Conservation (phyloP, 2,113 vertebrate genomes). For the Zosterops hypoxanthus region DNA sequence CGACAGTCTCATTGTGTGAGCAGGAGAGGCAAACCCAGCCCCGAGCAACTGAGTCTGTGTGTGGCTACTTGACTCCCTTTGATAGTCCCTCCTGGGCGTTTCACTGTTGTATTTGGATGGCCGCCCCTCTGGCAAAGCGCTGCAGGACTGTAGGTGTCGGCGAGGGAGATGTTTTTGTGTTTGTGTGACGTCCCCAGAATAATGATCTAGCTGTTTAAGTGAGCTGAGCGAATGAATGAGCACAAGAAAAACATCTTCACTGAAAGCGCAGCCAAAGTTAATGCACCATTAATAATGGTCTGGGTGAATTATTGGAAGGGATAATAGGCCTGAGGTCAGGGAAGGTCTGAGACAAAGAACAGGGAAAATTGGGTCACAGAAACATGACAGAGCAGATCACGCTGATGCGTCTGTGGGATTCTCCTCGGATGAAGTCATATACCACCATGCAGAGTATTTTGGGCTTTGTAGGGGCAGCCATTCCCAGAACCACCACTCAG, state of each 20-base stretch:
- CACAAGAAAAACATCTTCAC: conserved; percentile 65
- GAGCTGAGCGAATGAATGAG: conserved; percentile 40
- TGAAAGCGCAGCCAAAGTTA: conserved; percentile 72
- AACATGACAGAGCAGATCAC: conserved; percentile 70
- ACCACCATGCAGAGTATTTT: conserved; percentile 46
- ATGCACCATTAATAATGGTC: conserved; percentile 76
- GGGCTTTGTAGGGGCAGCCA: conserved; percentile 13
- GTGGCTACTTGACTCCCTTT: conserved; percentile 36
- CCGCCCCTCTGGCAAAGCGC: neutral
- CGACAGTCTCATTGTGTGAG: rapidly evolving
- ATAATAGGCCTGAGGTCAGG: conserved; percentile 60
- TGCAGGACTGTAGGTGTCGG: conserved; percentile 16
- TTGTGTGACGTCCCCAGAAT: conserved; percentile 56
- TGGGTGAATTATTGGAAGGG: conserved; percentile 68
- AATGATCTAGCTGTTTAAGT: conserved; percentile 66
- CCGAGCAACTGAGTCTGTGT: neutral
- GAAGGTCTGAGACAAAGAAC: conserved; percentile 71
- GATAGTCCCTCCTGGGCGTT: neutral
- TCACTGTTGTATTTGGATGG: neutral
- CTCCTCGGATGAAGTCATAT: conserved; percentile 70
- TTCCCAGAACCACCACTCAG: neutral
- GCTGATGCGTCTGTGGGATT: conserved; percentile 59
- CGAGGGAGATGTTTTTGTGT: conserved; percentile 34
- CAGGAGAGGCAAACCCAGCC: neutral
- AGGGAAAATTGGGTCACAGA: conserved; percentile 72